Base-by-base conservation (phyloP, 2,888 invertebrate species). In the Harpagoxenus sublaevis region DNA sequence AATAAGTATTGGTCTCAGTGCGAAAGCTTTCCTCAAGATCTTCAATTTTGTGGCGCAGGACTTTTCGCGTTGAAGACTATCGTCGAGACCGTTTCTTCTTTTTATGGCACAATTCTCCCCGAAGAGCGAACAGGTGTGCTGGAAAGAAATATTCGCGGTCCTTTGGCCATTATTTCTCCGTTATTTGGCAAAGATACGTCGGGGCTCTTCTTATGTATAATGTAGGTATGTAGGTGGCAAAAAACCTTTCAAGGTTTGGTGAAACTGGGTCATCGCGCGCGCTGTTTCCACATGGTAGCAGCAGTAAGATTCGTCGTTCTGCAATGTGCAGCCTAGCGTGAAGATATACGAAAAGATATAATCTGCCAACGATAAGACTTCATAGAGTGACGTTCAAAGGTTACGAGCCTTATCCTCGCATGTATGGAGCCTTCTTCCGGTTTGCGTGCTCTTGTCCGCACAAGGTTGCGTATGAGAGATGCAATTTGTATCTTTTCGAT, bases 201-300 rank as follows among this genome's bases (percentile, higher is more conserved):
- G 48, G 18, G 51, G 73, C 66, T 68, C 18, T 70, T 62, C 53
- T 62, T 31, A 23, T 55, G 53, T 9, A 35, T 53, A 53, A 53
- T n/a, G 8, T 53, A 53, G 51, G 51, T 55, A 57, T 45, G 45
- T 45, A 66, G 63, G 73, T 55, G 75, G 48, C 62, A 83, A 88
- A 84, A 83, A 84, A 83, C 77, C 87, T 83, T 86, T 84, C 86
- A 86, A 86, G 89, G 84, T 85, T 63, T 70, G 15, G 10, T 31
- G 70, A 84, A 89, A 89, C 65, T 90, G 60, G 87, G 89, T 87
- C 89, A 89, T 83, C 68, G 75, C 84, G 63, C 62, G 12, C 60
- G 39, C 23, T 78, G n/a, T 45, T 79, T 51, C 31, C 48, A 48
- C 74, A 77, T 77, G 48, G 75, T 23, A 74, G 62, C 57, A 31